Evolutionary conservation across 2,888 invertebrate species (phyloP).

Genomic region (Aporophyla lueneburgensis): DNA sequence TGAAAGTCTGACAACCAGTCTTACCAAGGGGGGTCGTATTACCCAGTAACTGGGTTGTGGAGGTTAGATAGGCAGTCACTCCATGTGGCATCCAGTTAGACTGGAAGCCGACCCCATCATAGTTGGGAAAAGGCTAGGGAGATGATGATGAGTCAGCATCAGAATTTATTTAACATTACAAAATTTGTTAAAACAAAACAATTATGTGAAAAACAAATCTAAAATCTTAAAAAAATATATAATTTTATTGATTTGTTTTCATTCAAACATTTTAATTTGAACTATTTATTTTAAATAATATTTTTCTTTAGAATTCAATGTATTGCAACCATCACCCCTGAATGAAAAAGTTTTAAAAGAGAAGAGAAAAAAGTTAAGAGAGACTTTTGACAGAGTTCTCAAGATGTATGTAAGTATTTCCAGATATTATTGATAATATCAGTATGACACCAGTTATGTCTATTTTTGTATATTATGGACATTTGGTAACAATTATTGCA

Average conservation of each 20-base stretch:
- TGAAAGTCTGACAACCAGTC: too few species aligned
- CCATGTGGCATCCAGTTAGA: too few species aligned
- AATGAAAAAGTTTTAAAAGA: slow-evolving; percentile 99
- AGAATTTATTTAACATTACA: background rate
- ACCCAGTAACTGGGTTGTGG: too few species aligned
- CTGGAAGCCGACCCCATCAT: too few species aligned
- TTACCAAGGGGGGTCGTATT: too few species aligned
- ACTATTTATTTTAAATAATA: background rate
- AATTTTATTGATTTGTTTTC: background rate
- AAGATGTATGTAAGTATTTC: slow-evolving; percentile 98
- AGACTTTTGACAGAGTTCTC: slow-evolving; percentile 98
- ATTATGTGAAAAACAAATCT: background rate
- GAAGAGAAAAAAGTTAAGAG: slow-evolving; percentile 98
- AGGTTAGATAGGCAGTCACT: too few species aligned
- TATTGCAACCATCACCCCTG: slow-evolving; percentile 97
- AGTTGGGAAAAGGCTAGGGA: too few species aligned
- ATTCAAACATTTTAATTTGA: too few species aligned
- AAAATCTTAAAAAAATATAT: background rate
- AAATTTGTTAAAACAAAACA: background rate
- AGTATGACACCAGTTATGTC: background rate
- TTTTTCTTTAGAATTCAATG: slow-evolving; percentile 95
- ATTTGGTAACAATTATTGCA: slow-evolving; percentile 7
- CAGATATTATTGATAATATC: background rate
- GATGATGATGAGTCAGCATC: too few species aligned
- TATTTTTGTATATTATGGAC: background rate